phyloP scores from a whole-genome alignment of 2,797 vertebrate species.

The Scomberomorus guttatus region DNA sequence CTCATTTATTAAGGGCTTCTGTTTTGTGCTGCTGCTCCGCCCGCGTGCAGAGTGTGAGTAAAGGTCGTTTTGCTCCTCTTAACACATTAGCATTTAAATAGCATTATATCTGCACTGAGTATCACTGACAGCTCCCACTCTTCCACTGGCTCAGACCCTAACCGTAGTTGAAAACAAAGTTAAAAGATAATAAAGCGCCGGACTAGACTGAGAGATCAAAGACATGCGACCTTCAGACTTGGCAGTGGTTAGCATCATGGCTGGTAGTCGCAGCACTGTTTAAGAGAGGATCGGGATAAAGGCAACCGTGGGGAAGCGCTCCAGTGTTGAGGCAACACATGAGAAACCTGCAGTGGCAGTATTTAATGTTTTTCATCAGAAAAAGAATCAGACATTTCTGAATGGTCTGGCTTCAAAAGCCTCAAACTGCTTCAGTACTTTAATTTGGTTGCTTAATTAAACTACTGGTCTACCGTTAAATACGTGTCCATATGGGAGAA shows the following conservation, averaged over 20 bases:
- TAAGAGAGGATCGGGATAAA: conserved; percentile 36
- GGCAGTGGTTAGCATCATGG: conserved; percentile 41
- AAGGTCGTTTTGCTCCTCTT: conserved; percentile 84
- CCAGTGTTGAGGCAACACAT: conserved; percentile 29
- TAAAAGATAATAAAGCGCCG: conserved; percentile 78
- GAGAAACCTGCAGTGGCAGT: conserved; percentile 4
- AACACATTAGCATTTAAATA: conserved; percentile 88
- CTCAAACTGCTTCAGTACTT: not conserved
- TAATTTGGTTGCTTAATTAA: not conserved
- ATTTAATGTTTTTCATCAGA: conserved; percentile 38
- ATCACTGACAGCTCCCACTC: conserved; percentile 79
- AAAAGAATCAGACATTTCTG: conserved; percentile 18
- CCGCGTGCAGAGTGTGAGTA: conserved; percentile 64
- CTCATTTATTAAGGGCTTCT: conserved; percentile 74
- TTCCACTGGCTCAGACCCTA: conserved; percentile 63
- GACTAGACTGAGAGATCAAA: conserved; percentile 68
- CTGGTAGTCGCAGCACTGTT: conserved; percentile 31
- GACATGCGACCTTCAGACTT: conserved; percentile 74
- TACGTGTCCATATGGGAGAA: not conserved
- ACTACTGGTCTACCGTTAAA: not conserved
- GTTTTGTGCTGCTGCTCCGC: conserved; percentile 53
- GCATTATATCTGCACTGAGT: conserved; percentile 79
- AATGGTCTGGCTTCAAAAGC: conserved; percentile 11
- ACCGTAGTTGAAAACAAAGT: conserved; percentile 81
- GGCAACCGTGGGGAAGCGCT: conserved; percentile 21